Evolutionary conservation across 2,797 vertebrate genomes (phyloP), one percentile per base, ranked within the genome.

Genomic region (Sardinella longiceps): DNA sequence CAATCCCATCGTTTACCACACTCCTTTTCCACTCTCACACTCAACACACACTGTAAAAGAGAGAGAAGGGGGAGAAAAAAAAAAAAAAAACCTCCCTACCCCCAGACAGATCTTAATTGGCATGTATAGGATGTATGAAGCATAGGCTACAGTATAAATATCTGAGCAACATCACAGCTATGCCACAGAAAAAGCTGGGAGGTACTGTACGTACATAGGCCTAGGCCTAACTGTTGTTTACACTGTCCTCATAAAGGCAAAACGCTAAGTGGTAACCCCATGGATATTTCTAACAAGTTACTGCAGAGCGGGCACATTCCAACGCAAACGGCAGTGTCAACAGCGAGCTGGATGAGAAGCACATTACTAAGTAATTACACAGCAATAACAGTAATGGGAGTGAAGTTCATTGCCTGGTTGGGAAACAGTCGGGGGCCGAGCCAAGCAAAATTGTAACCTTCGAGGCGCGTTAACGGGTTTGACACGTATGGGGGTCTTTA

Each of bases 261-360:
- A 80, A 28, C 39, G n/a, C n/a, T n/a, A 82, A 74, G 81, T 25
- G n/a, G 84, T 77, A 82, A 85, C 84, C 80, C 50, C 84, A 85
- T 46, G 33, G 80, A 82, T 33, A 45, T n/a, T 39, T 66, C 80
- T 80, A 82, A 82, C 84, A 85, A 85, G 84, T 85, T 45, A 82
- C 60, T 85, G 70, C 84, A 82, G 43, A 85, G 6, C 33, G 70
- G n/a, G 84, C 81, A 81, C 82, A 81, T 74, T 84, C 83, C 80
- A 30, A 70, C 10, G 45, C 77, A 43, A 30, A 70, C 77, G 51
- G 82, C 60, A 84, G 74, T 48, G 37, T 83, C 83, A 86, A 84
- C 85, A 80, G 14, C 28, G 4, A 23, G 33, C 18, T 58, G 83
- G 80, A 81, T 39, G 50, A 84, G 81, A n/a, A 82, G 45, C 80